These are phyloP conservation scores for Molothrus ater DNA, from an alignment of 2,797 vertebrate species.

Conservation along the genomic window DNA sequence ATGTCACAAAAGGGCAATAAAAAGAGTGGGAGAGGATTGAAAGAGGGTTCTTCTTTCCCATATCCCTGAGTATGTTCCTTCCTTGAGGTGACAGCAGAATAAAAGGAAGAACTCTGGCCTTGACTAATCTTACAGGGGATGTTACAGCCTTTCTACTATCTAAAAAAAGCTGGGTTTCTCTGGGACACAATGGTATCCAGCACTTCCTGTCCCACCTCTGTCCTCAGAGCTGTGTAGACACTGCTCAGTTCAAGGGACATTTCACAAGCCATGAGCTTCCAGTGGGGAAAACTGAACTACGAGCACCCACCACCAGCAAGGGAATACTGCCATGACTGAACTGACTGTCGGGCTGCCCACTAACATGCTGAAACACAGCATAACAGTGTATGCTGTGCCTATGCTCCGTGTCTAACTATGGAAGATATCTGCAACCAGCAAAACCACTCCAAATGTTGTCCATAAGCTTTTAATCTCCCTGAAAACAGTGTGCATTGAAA, in stretches of 20 bases:
- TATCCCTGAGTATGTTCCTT: not conserved
- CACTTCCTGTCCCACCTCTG: accelerated
- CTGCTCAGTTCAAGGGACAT: not conserved
- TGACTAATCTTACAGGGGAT: not conserved
- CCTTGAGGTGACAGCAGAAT: not conserved
- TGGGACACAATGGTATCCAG: not conserved
- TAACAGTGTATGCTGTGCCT: not conserved
- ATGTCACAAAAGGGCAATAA: not conserved
- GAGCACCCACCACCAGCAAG: not conserved
- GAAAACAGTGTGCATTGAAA: not conserved
- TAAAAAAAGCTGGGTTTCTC: not conserved
- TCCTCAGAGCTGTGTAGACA: not conserved
- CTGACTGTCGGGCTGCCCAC: not conserved
- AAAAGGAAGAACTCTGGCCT: not conserved
- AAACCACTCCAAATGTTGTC: not conserved
- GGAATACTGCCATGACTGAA: not conserved
- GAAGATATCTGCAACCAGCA: not conserved
- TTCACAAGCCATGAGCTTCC: not conserved
- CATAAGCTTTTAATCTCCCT: not conserved
- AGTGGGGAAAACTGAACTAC: not conserved
- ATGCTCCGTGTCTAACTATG: not conserved
- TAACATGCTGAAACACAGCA: not conserved
- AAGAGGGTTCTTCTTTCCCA: not conserved
- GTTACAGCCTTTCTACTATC: not conserved
- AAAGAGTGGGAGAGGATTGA: not conserved